These are phyloP conservation scores for Ruditapes philippinarum DNA, from an alignment of 1,140 invertebrate species.

Conservation along the genomic window DNA sequence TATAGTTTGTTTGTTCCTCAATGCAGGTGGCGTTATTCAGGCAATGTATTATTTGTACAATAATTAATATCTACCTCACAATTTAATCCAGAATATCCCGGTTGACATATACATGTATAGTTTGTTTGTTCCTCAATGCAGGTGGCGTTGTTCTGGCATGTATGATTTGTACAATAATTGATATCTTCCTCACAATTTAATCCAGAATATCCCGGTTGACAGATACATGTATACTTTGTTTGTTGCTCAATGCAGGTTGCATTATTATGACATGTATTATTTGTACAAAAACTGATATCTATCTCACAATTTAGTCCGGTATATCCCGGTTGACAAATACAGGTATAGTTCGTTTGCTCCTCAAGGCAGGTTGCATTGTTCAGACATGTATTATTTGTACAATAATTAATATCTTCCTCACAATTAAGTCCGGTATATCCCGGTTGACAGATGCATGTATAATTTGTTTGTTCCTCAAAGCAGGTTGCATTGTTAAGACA, in stretches of 20 bases:
- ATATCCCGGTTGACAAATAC: slow-evolving; percentile 66
- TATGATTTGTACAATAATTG: slow-evolving; percentile 60
- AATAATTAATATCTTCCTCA: slow-evolving; percentile 22
- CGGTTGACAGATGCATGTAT: slow-evolving; percentile 45
- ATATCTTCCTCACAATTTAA: slow-evolving; percentile 89
- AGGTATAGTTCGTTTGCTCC: slow-evolving; percentile 47
- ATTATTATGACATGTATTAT: not conserved
- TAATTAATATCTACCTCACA: slow-evolving; percentile 71
- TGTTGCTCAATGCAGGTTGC: not conserved
- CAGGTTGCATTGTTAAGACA: slow-evolving; percentile 64
- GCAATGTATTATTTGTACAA: slow-evolving; percentile 90
- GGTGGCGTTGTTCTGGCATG: slow-evolving; percentile 66
- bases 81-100: slow-evolving; percentile 53
- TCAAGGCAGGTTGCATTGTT: slow-evolving; percentile 56
- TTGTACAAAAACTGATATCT: slow-evolving; percentile 72
- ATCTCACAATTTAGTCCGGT: slow-evolving; percentile 9
- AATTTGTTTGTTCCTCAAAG: slow-evolving; percentile 27
- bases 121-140: slow-evolving; percentile 15
- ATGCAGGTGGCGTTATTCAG: slow-evolving; percentile 89
- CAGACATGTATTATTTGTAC: not conserved
- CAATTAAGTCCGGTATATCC: slow-evolving; percentile 59
- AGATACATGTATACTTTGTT: not conserved
- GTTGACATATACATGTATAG: slow-evolving; percentile 49
- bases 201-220: not conserved
- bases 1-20: slow-evolving; percentile 69